These are phyloP conservation scores for Xiphophorus birchmanni DNA, from an alignment of 2,797 vertebrate species.

Conservation along the genomic window DNA sequence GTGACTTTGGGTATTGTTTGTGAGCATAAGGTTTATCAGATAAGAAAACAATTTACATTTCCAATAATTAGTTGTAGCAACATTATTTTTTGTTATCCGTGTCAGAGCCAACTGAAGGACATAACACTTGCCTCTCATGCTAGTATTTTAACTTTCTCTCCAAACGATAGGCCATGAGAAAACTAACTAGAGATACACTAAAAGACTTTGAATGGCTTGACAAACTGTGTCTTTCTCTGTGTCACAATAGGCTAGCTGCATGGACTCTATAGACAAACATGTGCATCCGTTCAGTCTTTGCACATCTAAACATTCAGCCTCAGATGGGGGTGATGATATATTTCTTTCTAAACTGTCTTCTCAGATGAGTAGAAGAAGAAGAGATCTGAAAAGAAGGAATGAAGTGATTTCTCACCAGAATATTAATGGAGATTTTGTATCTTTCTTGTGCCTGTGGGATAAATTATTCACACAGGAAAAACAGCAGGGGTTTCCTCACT, in stretches of 20 bases:
- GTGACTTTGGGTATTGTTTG: background rate
- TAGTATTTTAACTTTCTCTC: background rate
- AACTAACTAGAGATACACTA: background rate
- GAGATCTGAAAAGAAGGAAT: background rate
- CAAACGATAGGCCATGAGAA: background rate
- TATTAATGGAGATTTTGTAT: background rate
- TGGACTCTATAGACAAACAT: background rate
- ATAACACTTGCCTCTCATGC: background rate
- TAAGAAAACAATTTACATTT: background rate
- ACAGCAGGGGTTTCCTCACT: background rate
- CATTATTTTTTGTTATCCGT: background rate
- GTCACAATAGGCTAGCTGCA: background rate
- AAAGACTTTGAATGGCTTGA: background rate
- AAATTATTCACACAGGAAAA: background rate
- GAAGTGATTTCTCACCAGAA: background rate
- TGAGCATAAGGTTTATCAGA: background rate
- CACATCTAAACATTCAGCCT: background rate
- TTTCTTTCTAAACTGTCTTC: background rate
- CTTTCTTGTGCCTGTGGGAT: background rate
- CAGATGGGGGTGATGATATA: background rate
- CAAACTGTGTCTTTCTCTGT: background rate
- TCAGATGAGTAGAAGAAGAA: background rate
- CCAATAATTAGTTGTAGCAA: background rate
- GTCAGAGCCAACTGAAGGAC: background rate
- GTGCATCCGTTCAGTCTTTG: background rate